Evolutionary conservation across 2,113 vertebrate genomes (phyloP).

Genomic region (Pseudorhombus dupliciocellatus): DNA sequence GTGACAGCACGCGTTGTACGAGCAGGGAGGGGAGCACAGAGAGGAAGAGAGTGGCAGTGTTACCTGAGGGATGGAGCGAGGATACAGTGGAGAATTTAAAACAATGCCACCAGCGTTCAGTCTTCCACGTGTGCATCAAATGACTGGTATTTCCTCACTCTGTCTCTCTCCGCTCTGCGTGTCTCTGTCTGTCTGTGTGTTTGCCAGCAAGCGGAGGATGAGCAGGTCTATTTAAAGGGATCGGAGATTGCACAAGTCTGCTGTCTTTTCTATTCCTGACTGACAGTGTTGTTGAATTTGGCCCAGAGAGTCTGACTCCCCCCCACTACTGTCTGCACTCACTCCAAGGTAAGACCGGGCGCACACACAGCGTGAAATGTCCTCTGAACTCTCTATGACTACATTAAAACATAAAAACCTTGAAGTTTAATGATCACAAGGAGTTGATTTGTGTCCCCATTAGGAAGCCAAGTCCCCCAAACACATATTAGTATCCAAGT

Average conservation of each 20-base stretch:
- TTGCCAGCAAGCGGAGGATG: slow-evolving; percentile 57
- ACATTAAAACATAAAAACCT: no score
- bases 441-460: no score
- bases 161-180: slow-evolving; percentile 55
- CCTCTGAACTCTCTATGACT: no score
- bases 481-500: not conserved
- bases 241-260: slow-evolving; percentile 51
- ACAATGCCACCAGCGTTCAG: slow-evolving; percentile 54
- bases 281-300: slow-evolving; percentile 46
- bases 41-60: slow-evolving; percentile 27
- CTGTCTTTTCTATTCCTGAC: slow-evolving; percentile 62
- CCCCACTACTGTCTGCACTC: slow-evolving; percentile 33
- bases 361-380: not conserved
- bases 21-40: slow-evolving; percentile 14
- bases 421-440: no score
- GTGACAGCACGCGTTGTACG: slow-evolving; percentile 41
- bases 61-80: slow-evolving; percentile 36
- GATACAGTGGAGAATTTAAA: slow-evolving; percentile 30
- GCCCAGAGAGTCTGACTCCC: slow-evolving; percentile 47
- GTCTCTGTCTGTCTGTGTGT: slow-evolving; percentile 40
- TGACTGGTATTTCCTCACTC: slow-evolving; percentile 71
- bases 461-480: no score
- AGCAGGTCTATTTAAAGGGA: slow-evolving; percentile 71
- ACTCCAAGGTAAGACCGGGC: slow-evolving; percentile 59
- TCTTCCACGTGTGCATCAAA: slow-evolving; percentile 63